A percentile compares a stretch with the other conserved stretches of the same genome.
These are phyloP conservation scores for Chloropsis hardwickii DNA, from an alignment of 2,113 vertebrate genomes.

Conservation along the genomic window DNA sequence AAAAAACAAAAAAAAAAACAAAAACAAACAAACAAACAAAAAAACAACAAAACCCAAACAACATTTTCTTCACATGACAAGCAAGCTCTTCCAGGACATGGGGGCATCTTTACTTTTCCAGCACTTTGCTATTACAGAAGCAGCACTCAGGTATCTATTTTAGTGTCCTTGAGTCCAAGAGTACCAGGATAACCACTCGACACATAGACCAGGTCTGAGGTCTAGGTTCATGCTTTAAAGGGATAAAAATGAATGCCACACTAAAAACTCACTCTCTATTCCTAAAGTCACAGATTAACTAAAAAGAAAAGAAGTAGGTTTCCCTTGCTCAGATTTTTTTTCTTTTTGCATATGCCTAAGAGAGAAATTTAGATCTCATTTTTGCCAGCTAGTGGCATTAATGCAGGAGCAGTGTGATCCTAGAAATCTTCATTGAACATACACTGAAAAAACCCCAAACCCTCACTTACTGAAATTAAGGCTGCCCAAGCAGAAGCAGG, in stretches of 20 bases:
- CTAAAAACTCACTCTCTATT: background rate
- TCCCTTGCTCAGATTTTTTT: background rate
- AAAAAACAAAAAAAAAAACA: background rate
- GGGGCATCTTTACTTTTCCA: background rate
- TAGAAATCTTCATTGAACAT: background rate
- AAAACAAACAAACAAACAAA: too few species aligned
- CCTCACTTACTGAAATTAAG: background rate
- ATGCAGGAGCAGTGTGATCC: background rate
- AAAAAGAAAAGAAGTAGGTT: background rate
- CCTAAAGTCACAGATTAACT: background rate
- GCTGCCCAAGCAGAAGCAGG: background rate
- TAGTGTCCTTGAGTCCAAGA: background rate
- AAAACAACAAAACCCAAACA: background rate
- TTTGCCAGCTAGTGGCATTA: background rate
- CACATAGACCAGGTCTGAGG: background rate
- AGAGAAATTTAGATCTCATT: background rate
- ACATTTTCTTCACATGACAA: background rate
- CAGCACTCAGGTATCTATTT: background rate
- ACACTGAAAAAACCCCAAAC: background rate
- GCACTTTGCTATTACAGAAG: background rate
- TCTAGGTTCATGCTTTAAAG: background rate
- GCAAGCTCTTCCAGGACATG: background rate
- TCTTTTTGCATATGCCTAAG: background rate
- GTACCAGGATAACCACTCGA: accelerated
- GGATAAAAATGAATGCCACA: background rate